Evolutionary conservation across 2,113 vertebrate species (phyloP).

Genomic region (Blennius ocellaris): DNA sequence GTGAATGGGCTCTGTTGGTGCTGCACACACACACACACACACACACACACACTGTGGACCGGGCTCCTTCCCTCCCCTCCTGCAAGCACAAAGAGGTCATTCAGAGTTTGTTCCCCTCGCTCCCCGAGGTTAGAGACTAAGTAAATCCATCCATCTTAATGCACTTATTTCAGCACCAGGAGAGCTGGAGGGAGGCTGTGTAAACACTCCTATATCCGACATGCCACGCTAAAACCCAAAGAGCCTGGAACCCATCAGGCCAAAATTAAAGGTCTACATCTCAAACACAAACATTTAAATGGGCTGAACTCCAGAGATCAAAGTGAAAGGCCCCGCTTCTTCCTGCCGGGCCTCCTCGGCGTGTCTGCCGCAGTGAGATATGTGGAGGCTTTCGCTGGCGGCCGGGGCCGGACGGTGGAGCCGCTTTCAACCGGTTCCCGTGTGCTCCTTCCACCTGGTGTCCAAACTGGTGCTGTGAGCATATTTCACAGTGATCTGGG

Average conservation of each 20-base stretch:
- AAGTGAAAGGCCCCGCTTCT: slow-evolving; percentile 70
- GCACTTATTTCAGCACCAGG: slow-evolving; percentile 79
- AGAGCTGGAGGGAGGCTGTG: slow-evolving; percentile 78
- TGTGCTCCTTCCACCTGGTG: slow-evolving; percentile 19
- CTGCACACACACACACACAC: slow-evolving; percentile 8
- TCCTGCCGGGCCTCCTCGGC: slow-evolving; percentile 35
- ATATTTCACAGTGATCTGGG: slow-evolving; percentile 12
- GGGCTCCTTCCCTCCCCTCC: slow-evolving; percentile 49
- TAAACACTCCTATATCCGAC: slow-evolving; percentile 83
- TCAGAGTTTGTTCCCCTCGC: slow-evolving; percentile 76
- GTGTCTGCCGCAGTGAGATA: slow-evolving; percentile 54
- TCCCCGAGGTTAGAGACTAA: slow-evolving; percentile 78
- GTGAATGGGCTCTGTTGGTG: slow-evolving; percentile 51
- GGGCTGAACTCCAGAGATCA: slow-evolving; percentile 81
- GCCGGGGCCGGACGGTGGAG: slow-evolving; percentile 40
- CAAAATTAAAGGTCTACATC: slow-evolving; percentile 81
- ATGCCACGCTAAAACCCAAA: slow-evolving; percentile 79
- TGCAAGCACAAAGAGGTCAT: slow-evolving; percentile 78
- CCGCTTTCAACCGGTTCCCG: slow-evolving; percentile 29
- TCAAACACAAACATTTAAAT: slow-evolving; percentile 83
- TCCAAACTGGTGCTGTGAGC: slow-evolving; percentile 19
- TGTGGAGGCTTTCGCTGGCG: slow-evolving; percentile 57
- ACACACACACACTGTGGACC: slow-evolving; percentile 18
- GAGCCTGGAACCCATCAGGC: slow-evolving; percentile 82
- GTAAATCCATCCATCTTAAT: slow-evolving; percentile 85